Percentiles rank a stretch among this genome's conserved stretches.
Evolutionary conservation across 2,113 vertebrate species (phyloP).

Genomic region (Platycercus adscitus): DNA sequence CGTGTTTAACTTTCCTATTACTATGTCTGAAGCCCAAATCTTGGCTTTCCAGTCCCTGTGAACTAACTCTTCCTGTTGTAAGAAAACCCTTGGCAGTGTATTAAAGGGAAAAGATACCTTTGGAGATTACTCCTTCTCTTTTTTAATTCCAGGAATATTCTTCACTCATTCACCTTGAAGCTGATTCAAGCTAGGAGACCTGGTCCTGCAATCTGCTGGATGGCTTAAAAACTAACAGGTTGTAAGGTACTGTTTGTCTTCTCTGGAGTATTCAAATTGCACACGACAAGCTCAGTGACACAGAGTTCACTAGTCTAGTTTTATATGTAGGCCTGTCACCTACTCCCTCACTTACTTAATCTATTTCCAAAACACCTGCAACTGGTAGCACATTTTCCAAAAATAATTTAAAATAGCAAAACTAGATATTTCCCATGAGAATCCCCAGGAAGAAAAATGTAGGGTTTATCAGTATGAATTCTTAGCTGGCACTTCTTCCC

Average conservation of each 20-base stretch:
- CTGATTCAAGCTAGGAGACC: neutral
- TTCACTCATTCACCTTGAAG: neutral
- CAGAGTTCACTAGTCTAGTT: neutral
- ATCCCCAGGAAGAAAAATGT: neutral
- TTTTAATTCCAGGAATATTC: neutral
- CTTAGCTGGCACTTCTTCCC: neutral
- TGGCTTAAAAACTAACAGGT: neutral
- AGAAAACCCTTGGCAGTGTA: constrained; percentile 23
- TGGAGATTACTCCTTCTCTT: neutral
- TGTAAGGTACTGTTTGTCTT: neutral
- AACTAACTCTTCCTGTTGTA: constrained; percentile 12
- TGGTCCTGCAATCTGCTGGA: neutral
- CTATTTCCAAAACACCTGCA: neutral
- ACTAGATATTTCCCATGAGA: neutral
- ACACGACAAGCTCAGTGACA: neutral
- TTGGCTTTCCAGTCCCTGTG: neutral
- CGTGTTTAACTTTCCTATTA: neutral
- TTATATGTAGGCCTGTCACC: neutral
- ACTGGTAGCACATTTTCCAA: neutral
- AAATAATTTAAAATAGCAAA: neutral
- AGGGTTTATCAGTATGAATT: neutral
- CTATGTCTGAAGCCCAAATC: neutral
- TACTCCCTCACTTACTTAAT: neutral
- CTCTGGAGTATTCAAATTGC: neutral
- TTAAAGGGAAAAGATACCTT: constrained; percentile 18